Evolutionary conservation across 2,113 vertebrate species (phyloP).

Genomic region (Hylia prasina): DNA sequence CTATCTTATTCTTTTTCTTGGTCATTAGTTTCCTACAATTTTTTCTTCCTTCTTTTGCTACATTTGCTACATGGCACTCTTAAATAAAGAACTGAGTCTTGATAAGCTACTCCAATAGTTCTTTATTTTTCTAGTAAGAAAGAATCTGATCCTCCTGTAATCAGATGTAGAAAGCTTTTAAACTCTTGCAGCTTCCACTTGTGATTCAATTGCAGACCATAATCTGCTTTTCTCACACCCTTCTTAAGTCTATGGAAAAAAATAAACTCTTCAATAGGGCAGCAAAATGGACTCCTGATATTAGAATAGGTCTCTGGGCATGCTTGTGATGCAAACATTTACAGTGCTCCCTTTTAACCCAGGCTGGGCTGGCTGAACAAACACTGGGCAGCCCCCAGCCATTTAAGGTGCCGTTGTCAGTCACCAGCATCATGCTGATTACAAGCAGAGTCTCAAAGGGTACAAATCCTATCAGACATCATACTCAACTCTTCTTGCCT

Average conservation of each 20-base stretch:
- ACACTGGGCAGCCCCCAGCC: neutral
- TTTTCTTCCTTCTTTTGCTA: neutral
- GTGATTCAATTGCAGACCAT: neutral
- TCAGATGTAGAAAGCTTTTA: neutral
- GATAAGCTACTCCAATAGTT: neutral
- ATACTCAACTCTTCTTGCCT: neutral
- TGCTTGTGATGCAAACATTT: neutral
- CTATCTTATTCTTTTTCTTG: neutral
- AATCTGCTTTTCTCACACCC: neutral
- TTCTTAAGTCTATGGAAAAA: neutral
- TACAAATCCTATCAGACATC: neutral
- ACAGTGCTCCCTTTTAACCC: neutral
- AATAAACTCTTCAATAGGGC: neutral
- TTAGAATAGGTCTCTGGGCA: neutral
- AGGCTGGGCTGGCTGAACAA: neutral
- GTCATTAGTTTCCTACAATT: neutral
- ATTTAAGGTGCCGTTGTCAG: neutral
- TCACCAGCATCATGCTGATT: neutral
- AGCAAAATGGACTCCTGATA: neutral
- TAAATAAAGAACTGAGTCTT: neutral
- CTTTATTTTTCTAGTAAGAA: neutral
- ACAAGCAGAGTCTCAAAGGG: neutral
- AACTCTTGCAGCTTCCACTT: neutral
- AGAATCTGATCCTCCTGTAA: neutral
- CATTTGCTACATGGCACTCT: neutral